Evolutionary conservation across 2,113 vertebrate species (phyloP).

Genomic region (Saccopteryx leptura): DNA sequence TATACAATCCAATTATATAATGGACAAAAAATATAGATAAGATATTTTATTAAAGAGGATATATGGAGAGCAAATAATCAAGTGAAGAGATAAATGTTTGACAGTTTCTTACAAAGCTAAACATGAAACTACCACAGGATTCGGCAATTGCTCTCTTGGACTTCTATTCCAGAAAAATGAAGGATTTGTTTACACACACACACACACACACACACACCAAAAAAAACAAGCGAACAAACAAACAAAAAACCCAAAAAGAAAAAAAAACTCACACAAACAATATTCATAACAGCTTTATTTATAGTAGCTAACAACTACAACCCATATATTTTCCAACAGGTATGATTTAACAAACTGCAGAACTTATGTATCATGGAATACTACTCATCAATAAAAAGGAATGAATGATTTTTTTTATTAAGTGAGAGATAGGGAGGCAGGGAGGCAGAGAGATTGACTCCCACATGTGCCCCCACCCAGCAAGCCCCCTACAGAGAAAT

Average conservation of each 20-base stretch:
- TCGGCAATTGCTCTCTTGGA: neutral
- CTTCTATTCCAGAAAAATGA: slow-evolving; percentile 2
- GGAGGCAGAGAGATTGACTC: no score
- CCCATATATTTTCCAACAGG: neutral
- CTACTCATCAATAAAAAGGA: neutral
- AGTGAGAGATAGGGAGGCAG: no score
- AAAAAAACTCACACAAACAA: neutral
- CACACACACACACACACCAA: neutral
- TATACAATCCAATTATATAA: neutral
- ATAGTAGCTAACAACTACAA: neutral
- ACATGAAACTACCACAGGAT: neutral
- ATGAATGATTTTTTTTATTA: neutral
- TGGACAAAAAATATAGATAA: neutral
- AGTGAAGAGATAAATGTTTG: neutral
- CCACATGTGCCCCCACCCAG: no score
- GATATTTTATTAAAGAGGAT: neutral
- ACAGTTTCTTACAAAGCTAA: slow-evolving; percentile 36
- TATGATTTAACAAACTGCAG: neutral
- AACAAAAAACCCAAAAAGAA: no score
- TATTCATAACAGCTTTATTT: slow-evolving; percentile 25
- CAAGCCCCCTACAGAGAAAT: no score
- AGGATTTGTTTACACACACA: neutral
- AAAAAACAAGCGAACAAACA: no score
- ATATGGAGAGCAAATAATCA: neutral
- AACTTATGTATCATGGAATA: neutral